A percentile compares a stretch with the other conserved stretches of the same genome.
phyloP scores from a whole-genome alignment of 2,888 invertebrate species.

The Sialis lutaria region DNA sequence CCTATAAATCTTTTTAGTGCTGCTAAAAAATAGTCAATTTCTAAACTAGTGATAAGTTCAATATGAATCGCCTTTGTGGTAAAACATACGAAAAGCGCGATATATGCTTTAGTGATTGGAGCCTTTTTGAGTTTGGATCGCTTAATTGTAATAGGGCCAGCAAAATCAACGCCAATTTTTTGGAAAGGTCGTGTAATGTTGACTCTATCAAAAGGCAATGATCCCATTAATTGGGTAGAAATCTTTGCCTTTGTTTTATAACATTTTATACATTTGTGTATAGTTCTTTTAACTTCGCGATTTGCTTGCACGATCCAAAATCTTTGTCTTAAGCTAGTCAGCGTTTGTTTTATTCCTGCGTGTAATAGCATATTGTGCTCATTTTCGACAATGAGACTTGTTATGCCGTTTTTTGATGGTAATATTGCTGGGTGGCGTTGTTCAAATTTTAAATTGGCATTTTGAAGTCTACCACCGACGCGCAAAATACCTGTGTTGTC shows the following conservation, averaged over 20 bases:
- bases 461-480: constrained; percentile 6
- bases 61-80: neutral
- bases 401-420: neutral
- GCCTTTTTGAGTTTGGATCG: neutral
- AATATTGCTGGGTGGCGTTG: constrained; percentile 8
- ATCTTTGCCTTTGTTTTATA: neutral
- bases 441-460: constrained; percentile 1
- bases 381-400: neutral
- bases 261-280: neutral
- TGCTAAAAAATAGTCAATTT: neutral
- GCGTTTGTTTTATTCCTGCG: neutral
- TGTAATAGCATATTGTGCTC: neutral
- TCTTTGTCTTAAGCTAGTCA: neutral
- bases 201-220: constrained; percentile 7
- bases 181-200: constrained; percentile 5
- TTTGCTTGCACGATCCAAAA: neutral
- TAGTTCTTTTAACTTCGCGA: neutral
- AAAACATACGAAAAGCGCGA: neutral
- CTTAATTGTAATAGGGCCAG: constrained; percentile 9
- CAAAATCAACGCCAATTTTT: constrained; percentile 10
- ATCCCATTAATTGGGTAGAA: constrained; percentile 8
- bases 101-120: neutral
- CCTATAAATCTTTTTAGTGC: neutral
- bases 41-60: neutral
- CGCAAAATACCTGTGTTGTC: constrained; percentile 4